Evolutionary conservation across 2,888 invertebrate species (phyloP).

Genomic region (Autographa gamma): DNA sequence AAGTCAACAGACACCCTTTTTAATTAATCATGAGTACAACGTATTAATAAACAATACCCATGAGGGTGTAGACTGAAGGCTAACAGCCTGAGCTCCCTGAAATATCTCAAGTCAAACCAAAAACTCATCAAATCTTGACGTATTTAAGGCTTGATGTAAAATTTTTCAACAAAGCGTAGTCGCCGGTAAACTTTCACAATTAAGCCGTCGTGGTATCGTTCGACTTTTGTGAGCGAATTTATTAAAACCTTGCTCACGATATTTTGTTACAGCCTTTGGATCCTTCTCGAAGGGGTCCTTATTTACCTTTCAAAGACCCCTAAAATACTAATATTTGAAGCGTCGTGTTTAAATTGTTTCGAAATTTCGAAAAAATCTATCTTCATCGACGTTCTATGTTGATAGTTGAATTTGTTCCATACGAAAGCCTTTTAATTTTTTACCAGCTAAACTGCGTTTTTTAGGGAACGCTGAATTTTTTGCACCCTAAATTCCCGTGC

Average conservation of each 20-base stretch:
- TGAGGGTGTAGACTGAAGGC: slow-evolving; percentile 22
- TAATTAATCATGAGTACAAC: slow-evolving; percentile 37
- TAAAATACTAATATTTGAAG: background rate
- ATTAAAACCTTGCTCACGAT: slow-evolving; percentile 66
- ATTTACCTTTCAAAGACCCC: slow-evolving; percentile 39
- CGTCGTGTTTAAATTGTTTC: background rate
- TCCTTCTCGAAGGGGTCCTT: slow-evolving; percentile 31
- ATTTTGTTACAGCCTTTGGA: slow-evolving; percentile 60
- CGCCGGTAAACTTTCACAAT: slow-evolving; percentile 71
- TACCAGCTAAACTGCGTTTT: slow-evolving; percentile 3
- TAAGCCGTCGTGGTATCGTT: slow-evolving; percentile 62
- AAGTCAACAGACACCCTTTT: slow-evolving; percentile 24
- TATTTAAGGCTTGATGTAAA: slow-evolving; percentile 62
- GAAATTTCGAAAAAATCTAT: background rate
- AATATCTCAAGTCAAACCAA: slow-evolving; percentile 50
- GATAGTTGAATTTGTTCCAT: slow-evolving; percentile 4
- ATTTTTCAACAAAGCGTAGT: slow-evolving; percentile 64
- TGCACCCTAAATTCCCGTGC: background rate
- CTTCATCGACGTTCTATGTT: background rate
- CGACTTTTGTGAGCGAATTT: slow-evolving; percentile 64
- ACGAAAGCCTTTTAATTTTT: slow-evolving; percentile 4
- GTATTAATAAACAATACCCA: slow-evolving; percentile 41
- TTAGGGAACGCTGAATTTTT: slow-evolving; percentile 1
- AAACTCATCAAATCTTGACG: slow-evolving; percentile 63
- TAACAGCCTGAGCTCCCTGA: slow-evolving; percentile 26